Percentiles rank a stretch among this genome's conserved stretches.
These are phyloP conservation scores for Sebastes hopkinsi DNA, from an alignment of 2,797 vertebrate species.

Conservation along the genomic window DNA sequence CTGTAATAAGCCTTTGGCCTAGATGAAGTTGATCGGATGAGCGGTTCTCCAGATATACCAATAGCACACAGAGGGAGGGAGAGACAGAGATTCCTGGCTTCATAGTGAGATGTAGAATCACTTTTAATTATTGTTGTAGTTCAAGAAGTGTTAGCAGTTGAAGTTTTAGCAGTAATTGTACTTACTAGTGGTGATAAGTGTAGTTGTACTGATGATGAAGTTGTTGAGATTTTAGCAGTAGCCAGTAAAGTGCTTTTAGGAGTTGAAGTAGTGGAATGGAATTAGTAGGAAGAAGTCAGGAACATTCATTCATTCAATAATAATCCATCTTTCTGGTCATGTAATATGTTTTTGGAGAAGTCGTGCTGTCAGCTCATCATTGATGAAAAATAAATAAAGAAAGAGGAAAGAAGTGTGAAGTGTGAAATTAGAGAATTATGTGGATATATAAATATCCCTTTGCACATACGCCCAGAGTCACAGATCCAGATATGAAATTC, in stretches of 20 bases:
- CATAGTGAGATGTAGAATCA: neutral
- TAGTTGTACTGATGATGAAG: neutral
- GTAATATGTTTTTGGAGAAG: neutral
- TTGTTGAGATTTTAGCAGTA: neutral
- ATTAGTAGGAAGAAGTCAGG: neutral
- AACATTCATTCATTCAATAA: neutral
- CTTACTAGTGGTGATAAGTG: neutral
- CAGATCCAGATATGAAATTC: conserved; percentile 9
- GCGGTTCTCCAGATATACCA: too few species aligned
- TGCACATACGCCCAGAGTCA: neutral
- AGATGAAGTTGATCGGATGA: too few species aligned
- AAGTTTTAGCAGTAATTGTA: neutral
- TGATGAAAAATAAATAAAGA: neutral
- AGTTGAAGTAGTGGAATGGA: neutral
- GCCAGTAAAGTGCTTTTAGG: neutral
- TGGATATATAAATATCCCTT: neutral
- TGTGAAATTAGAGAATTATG: neutral
- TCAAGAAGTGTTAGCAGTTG: neutral
- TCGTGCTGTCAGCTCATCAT: neutral
- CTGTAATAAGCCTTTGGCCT: too few species aligned
- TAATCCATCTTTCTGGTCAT: neutral
- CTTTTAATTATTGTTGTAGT: neutral
- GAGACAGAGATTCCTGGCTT: too few species aligned
- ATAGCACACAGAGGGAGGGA: too few species aligned
- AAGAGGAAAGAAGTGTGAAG: neutral